Evolutionary conservation across 2,113 vertebrate genomes (phyloP).

Genomic region (Paramormyrops kingsleyae): DNA sequence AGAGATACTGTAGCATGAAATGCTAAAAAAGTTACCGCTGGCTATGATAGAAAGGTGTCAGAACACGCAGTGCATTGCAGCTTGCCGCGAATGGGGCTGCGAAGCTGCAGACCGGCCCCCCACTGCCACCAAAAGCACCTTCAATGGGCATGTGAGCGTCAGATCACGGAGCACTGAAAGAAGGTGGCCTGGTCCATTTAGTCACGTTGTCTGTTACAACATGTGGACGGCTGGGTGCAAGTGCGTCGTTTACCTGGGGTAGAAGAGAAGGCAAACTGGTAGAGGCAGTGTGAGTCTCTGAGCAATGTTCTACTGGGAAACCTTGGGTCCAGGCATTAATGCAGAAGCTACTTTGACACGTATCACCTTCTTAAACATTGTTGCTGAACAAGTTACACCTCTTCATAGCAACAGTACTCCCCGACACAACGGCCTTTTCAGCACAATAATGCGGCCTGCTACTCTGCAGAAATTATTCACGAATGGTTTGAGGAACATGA

Average conservation of each 20-base stretch:
- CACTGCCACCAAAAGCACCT: background rate
- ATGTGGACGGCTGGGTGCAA: background rate
- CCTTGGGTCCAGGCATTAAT: background rate
- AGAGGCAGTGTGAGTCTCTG: background rate
- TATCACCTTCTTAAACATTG: too few species aligned
- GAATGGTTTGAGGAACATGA: background rate
- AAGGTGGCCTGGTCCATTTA: background rate
- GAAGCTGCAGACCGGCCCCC: background rate
- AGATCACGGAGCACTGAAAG: background rate
- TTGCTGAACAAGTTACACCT: too few species aligned
- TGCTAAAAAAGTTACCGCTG: background rate
- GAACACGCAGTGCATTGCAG: background rate
- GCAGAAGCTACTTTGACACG: background rate
- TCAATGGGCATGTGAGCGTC: background rate
- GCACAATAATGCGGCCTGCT: background rate
- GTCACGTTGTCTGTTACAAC: background rate
- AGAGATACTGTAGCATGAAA: background rate
- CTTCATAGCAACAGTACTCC: background rate
- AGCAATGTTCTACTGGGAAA: background rate
- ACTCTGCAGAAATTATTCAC: background rate
- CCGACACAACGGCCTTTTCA: background rate
- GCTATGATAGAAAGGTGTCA: background rate
- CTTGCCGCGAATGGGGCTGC: background rate
- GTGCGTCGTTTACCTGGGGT: background rate
- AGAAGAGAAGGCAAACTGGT: background rate